Percentiles rank a stretch among this genome's conserved stretches.
Conservation (phyloP, 2,113 vertebrate genomes). For the Mobula hypostoma region DNA sequence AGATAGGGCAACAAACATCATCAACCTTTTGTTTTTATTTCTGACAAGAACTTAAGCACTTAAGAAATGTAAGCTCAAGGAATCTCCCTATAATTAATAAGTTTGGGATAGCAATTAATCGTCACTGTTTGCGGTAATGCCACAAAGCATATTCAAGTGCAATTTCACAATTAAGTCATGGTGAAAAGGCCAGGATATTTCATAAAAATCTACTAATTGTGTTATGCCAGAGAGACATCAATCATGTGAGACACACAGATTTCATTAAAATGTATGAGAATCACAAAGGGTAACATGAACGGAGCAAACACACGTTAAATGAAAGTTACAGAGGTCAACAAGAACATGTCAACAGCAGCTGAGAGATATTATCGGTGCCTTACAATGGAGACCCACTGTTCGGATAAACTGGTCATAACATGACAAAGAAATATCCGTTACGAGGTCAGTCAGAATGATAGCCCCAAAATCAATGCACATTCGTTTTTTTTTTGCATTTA, state of each 20-base stretch:
- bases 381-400: neutral
- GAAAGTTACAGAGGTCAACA: neutral
- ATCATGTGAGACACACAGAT: neutral
- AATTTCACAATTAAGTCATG: neutral
- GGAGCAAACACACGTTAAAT: neutral
- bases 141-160: neutral
- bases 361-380: neutral
- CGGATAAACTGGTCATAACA: neutral
- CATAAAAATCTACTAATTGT: neutral
- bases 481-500: neutral
- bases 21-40: neutral
- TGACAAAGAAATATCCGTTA: neutral
- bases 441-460: neutral
- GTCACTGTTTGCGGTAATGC: neutral
- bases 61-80: neutral
- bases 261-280: slow-evolving; percentile 18
- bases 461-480: neutral
- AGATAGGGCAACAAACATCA: neutral
- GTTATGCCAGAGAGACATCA: neutral
- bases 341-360: neutral
- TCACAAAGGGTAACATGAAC: neutral
- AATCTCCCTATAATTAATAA: neutral
- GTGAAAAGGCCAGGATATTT: neutral
- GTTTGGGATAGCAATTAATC: neutral
- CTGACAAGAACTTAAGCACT: slow-evolving; percentile 4